phyloP scores from a whole-genome alignment of 2,888 invertebrate species.

The Cryptops parisi region DNA sequence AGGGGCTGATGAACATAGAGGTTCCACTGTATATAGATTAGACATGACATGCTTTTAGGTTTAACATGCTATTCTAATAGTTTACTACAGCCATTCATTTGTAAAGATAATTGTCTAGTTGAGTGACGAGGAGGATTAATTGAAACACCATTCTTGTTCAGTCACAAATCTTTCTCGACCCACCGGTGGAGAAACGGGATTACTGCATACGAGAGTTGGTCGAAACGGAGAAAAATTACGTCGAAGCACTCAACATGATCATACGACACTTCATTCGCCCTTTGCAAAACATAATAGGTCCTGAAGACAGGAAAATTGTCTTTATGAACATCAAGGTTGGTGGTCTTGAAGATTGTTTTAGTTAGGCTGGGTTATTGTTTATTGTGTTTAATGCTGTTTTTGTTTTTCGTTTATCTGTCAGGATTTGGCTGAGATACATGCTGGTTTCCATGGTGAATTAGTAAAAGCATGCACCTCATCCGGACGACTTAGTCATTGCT shows the following conservation, averaged over 20 bases:
- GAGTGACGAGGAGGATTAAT: neutral
- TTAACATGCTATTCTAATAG: no score
- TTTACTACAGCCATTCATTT: no score
- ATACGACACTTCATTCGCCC: constrained; percentile 64
- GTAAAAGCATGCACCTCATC: constrained; percentile 45
- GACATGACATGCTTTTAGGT: no score
- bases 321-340: constrained; percentile 79
- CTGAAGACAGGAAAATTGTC: constrained; percentile 60
- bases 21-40: no score
- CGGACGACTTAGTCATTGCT: constrained; percentile 57
- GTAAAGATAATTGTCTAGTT: neutral
- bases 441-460: constrained; percentile 65
- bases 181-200: constrained; percentile 63
- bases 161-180: constrained; percentile 8
- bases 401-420: constrained; percentile 29
- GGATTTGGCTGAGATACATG: constrained; percentile 76
- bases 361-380: neutral
- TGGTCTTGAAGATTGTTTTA: constrained; percentile 60
- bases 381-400: neutral
- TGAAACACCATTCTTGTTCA: neutral
- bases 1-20: no score
- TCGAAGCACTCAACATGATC: constrained; percentile 78
- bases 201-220: constrained; percentile 65
- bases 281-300: constrained; percentile 49
- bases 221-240: constrained; percentile 94